Base-by-base conservation (phyloP, 2,113 vertebrate species). In the Australoheros scitulus region DNA sequence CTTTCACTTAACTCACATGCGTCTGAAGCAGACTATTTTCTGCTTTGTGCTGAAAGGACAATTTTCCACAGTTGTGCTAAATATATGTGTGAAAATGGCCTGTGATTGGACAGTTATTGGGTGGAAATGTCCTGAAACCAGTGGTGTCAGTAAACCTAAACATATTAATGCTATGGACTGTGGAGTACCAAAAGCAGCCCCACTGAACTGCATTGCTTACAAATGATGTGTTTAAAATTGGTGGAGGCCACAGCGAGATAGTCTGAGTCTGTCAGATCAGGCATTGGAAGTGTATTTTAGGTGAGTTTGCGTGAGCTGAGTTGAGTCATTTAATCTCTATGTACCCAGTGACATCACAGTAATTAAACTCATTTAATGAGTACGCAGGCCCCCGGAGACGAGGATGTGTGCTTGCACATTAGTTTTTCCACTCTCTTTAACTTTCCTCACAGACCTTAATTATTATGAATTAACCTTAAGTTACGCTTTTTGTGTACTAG, bases 301-400 rank as follows among this genome's bases (percentile, higher is more conserved):
- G 17, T 60, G 52, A 50, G 47, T 72, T 80, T 83, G 50, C 57
- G 57, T 55, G 41, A 26, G 55, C 43, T 70, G 41, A 76, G 77
- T 80, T 60, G 81, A 91, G 64, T 65, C 61, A 77, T 65, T 82
- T 83, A 57, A 81, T 72, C 76, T 85, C 60, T 70, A 76, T 36
- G 70, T 61, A 50, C 77, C 74, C 6, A 1, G 74, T 92, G 87
- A 87, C 91, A 85, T 87, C 82, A 83, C 65, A 84, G 87, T 93
- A 94, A 94, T 94, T 93, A 78, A 80, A 13, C 24, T 76, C 17
- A 13, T 20, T 52, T 52, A 52, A 70, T 89, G 81, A 82, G 91
- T 41, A 52, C 84, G 38, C 8, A 8, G 65, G 50, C 43, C 86
- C 58, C 60, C 2, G 22, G 89, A 72, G 88, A 84, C 6, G 3